Conservation (phyloP, 92 coral and sea anemone genomes). For the Parazoanthus atlanticus region DNA sequence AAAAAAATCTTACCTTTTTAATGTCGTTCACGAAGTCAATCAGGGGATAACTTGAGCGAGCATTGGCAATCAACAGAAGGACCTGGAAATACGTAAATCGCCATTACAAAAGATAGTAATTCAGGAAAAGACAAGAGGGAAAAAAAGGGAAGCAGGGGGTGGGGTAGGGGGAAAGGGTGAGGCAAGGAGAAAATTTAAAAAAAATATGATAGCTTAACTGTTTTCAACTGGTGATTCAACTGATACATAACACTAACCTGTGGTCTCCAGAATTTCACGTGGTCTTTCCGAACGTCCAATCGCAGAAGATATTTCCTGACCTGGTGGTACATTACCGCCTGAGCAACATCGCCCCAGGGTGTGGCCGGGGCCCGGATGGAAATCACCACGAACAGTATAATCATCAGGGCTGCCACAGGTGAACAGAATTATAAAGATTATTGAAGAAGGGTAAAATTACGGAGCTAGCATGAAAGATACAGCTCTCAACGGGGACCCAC, state of each 20-base stretch:
- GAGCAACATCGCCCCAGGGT: constrained; percentile 99
- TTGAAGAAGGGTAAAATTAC: neutral
- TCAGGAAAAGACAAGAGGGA: too few relatives aligned
- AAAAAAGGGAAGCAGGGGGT: too few relatives aligned
- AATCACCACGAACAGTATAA: constrained; percentile 88
- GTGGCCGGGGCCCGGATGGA: constrained; percentile 95
- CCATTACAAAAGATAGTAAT: too few relatives aligned
- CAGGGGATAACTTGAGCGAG: constrained; percentile 92
- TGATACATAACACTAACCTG: constrained; percentile 59
- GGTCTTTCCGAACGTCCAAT: constrained; percentile 86
- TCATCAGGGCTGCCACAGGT: constrained; percentile 72
- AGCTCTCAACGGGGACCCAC: neutral
- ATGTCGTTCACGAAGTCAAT: constrained; percentile 98
- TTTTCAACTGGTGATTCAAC: neutral
- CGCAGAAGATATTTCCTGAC: constrained; percentile 95
- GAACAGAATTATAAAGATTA: neutral
- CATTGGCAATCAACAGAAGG: constrained; percentile 86
- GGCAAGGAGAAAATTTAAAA: too few relatives aligned
- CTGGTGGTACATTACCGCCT: constrained; percentile 99
- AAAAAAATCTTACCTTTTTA: constrained; percentile 72
- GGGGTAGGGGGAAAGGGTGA: neutral
- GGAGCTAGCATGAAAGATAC: neutral
- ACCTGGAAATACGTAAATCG: constrained; percentile 18
- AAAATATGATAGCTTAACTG: too few relatives aligned
- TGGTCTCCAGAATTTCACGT: constrained; percentile 98